phyloP scores from a whole-genome alignment of 1,140 invertebrate species.

The Colletes latitarsis region DNA sequence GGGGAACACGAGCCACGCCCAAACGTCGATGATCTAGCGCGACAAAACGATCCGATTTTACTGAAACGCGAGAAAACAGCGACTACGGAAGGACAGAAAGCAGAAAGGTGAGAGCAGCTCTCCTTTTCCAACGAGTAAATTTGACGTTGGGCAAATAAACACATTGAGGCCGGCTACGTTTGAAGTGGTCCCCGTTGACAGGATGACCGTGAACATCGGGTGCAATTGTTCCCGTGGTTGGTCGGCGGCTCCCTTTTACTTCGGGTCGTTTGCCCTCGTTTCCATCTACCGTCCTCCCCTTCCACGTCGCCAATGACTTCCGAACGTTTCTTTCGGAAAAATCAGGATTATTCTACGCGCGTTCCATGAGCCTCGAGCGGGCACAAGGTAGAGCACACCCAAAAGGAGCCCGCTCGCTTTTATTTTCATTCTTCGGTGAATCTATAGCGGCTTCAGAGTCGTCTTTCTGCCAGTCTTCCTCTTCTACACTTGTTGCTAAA shows the following conservation, averaged over 20 bases:
- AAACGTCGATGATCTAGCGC: slow-evolving; percentile 23
- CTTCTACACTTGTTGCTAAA: not conserved
- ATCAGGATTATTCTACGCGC: slow-evolving; percentile 58
- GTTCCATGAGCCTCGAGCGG: not conserved
- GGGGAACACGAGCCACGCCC: slow-evolving; percentile 57
- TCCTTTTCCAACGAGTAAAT: slow-evolving; percentile 72
- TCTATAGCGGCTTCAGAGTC: not conserved
- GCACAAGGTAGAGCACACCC: not conserved
- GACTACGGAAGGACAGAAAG: not conserved
- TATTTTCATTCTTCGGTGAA: slow-evolving; percentile 49
- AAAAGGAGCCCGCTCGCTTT: slow-evolving; percentile 54
- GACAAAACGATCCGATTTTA: slow-evolving; percentile 58
- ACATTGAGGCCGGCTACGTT: slow-evolving; percentile 78
- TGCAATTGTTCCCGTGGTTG: slow-evolving; percentile 64
- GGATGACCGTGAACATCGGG: slow-evolving; percentile 66
- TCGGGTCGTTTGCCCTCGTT: slow-evolving; percentile 49
- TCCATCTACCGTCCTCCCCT: slow-evolving; percentile 18
- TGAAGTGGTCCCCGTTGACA: slow-evolving; percentile 78
- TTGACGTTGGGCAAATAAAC: slow-evolving; percentile 81
- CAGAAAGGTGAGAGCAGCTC: slow-evolving; percentile 45
- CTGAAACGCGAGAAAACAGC: slow-evolving; percentile 14
- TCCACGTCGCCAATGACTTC: slow-evolving; percentile 20
- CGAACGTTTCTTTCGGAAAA: slow-evolving; percentile 41
- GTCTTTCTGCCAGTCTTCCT: not conserved
- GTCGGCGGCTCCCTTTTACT: slow-evolving; percentile 66